Conservation (phyloP, 2,113 vertebrate species). For the Okapia johnstoni region DNA sequence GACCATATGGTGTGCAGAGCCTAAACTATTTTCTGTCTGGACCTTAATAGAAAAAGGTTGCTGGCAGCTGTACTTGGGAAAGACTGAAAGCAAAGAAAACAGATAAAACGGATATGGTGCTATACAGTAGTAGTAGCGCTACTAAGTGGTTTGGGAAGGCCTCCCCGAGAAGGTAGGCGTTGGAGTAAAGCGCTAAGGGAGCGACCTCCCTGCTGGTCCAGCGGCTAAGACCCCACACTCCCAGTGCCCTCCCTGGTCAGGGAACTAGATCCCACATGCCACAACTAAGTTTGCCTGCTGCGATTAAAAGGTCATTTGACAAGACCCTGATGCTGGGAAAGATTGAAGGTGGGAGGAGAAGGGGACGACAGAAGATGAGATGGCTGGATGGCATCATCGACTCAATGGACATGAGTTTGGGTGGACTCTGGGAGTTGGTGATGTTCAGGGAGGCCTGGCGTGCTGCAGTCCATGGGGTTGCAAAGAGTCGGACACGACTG, state of each 20-base stretch:
- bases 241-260: background rate
- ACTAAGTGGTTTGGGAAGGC: background rate
- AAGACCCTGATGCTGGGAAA: background rate
- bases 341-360: background rate
- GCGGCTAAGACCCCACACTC: background rate
- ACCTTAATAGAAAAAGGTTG: background rate
- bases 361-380: background rate
- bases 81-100: background rate
- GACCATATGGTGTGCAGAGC: background rate
- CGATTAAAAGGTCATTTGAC: background rate
- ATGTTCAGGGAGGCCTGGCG: background rate
- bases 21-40: background rate
- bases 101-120: rapidly evolving
- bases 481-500: background rate
- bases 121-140: rapidly evolving
- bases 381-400: background rate
- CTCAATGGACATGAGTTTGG: background rate
- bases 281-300: background rate
- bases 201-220: background rate
- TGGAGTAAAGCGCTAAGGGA: background rate
- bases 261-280: background rate
- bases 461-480: background rate
- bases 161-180: background rate
- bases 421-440: background rate
- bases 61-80: background rate